Percentiles rank a stretch among this genome's conserved stretches.
These are phyloP conservation scores for Puntigrus tetrazona DNA, from an alignment of 2,113 vertebrate species.

Conservation along the genomic window DNA sequence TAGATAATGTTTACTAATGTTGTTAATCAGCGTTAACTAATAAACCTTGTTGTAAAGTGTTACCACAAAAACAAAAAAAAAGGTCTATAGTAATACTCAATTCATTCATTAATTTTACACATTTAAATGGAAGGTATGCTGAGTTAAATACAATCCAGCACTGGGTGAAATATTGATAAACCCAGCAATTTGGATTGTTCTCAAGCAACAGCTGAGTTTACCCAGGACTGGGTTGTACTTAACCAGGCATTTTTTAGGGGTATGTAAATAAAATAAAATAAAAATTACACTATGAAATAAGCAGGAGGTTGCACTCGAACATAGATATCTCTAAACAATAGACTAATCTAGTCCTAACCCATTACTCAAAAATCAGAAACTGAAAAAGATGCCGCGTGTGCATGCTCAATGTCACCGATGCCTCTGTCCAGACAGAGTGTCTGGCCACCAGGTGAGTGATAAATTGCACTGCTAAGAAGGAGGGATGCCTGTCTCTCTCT, in stretches of 20 bases:
- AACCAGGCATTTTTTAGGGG: no score
- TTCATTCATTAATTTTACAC: background rate
- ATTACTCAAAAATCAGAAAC: background rate
- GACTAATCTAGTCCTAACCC: background rate
- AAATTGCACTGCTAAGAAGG: constrained; percentile 74
- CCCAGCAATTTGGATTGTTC: no score
- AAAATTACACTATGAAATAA: no score
- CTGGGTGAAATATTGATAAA: no score
- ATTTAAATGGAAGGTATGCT: background rate
- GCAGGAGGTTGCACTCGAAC: background rate
- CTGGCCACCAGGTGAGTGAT: constrained; percentile 70
- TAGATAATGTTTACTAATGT: no score
- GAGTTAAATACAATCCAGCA: no score
- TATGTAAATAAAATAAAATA: no score
- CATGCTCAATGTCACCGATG: constrained; percentile 49
- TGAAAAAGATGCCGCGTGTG: constrained; percentile 4
- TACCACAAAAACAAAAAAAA: no score
- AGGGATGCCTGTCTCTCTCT: constrained; percentile 73
- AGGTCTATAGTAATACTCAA: background rate
- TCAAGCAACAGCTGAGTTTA: no score
- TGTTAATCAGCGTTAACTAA: no score
- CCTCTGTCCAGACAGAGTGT: constrained; percentile 60
- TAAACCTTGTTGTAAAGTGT: no score
- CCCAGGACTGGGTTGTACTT: no score
- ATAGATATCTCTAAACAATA: background rate